phyloP scores from a whole-genome alignment of 2,797 vertebrate species.

The Siniperca undulata region DNA sequence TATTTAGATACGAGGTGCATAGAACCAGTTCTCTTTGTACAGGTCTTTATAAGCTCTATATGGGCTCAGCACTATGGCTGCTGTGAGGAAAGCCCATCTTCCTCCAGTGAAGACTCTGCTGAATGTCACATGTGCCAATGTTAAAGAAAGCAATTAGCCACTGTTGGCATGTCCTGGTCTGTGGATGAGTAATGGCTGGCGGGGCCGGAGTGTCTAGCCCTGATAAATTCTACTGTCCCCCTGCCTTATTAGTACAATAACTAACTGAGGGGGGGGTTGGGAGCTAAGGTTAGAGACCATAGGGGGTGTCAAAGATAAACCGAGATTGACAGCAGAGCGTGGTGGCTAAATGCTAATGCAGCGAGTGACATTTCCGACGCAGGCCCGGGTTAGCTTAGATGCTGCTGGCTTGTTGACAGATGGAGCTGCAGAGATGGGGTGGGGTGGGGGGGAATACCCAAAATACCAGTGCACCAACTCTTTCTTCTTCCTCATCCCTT shows the following conservation, averaged over 20 bases:
- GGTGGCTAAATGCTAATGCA: slow-evolving; percentile 88
- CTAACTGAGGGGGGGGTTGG: slow-evolving; percentile 48
- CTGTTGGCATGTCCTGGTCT: slow-evolving; percentile 76
- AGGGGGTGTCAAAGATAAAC: slow-evolving; percentile 85
- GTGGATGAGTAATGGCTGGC: slow-evolving; percentile 86
- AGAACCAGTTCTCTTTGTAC: not conserved
- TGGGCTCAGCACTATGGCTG: not conserved
- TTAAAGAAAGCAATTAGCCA: slow-evolving; percentile 85
- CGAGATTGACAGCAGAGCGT: slow-evolving; percentile 82
- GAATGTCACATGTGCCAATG: slow-evolving; percentile 79
- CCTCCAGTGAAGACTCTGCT: slow-evolving; percentile 34
- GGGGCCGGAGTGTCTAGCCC: slow-evolving; percentile 78
- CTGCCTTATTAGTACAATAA: slow-evolving; percentile 82
- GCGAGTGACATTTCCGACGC: slow-evolving; percentile 85
- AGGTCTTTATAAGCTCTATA: slow-evolving; percentile 10
- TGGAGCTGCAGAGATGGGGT: slow-evolving; percentile 22
- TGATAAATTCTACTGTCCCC: slow-evolving; percentile 84
- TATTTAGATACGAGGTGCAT: not conserved
- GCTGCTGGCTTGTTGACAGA: slow-evolving; percentile 71
- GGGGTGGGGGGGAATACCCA: slow-evolving; percentile 12
- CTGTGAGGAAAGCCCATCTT: slow-evolving; percentile 10
- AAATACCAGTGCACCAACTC: slow-evolving; percentile 63
- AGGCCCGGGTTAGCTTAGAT: slow-evolving; percentile 74
- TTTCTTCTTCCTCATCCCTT: slow-evolving; percentile 36
- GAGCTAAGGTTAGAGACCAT: slow-evolving; percentile 71